Evolutionary conservation across 2,113 vertebrate genomes (phyloP).

Genomic region (Petroica traversi): DNA sequence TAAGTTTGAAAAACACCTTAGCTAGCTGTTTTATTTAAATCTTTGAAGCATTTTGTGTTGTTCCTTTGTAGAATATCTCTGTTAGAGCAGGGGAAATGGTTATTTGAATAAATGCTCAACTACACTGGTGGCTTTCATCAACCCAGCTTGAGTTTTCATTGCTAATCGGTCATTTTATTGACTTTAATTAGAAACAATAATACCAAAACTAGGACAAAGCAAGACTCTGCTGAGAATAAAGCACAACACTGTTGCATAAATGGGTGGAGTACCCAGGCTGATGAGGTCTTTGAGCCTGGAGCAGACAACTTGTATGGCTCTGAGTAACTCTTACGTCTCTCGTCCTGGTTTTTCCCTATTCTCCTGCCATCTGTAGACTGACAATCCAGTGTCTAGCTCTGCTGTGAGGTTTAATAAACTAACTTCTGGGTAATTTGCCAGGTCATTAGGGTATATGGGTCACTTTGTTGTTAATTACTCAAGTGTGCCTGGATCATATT

Average conservation of each 20-base stretch:
- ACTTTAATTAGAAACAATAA: slow-evolving; percentile 1
- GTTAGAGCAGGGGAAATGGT: not conserved
- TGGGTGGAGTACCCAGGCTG: not conserved
- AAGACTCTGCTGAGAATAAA: not conserved
- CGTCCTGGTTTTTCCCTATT: not conserved
- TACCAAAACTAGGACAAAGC: not conserved
- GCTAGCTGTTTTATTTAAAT: not conserved
- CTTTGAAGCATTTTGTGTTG: not conserved
- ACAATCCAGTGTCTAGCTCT: not conserved
- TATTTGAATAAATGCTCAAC: not conserved
- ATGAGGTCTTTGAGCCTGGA: not conserved
- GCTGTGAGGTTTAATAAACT: not conserved
- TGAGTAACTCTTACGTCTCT: not conserved
- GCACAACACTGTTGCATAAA: not conserved
- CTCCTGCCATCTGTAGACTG: not conserved
- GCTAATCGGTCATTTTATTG: not conserved
- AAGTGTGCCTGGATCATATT: not conserved
- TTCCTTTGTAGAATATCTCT: not conserved
- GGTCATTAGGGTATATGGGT: not conserved
- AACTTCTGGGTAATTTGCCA: not conserved
- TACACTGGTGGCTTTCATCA: not conserved
- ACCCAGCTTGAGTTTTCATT: not conserved
- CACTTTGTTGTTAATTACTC: not conserved
- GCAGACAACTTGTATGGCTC: not conserved
- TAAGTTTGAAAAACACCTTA: not conserved